Conservation (phyloP, 2,797 vertebrate species). For the Phalanger gymnotis region DNA sequence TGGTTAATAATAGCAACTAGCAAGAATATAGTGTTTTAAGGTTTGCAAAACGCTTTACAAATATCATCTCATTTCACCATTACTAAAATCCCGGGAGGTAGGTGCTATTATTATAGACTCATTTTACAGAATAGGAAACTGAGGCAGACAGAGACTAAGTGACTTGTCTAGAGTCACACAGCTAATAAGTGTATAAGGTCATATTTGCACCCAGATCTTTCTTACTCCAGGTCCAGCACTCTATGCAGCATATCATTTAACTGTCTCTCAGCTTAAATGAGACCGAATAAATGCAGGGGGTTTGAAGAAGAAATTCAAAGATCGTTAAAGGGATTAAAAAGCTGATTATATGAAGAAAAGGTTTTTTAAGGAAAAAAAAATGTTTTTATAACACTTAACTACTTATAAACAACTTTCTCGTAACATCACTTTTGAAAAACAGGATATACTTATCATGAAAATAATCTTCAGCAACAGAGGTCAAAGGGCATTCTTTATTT, state of each 20-base stretch:
- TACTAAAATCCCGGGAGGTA: background rate
- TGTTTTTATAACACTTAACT: background rate
- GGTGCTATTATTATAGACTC: background rate
- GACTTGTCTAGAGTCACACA: background rate
- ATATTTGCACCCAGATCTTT: background rate
- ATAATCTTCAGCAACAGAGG: background rate
- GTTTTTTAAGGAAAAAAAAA: background rate
- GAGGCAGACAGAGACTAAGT: background rate
- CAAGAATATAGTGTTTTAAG: background rate
- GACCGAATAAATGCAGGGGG: background rate
- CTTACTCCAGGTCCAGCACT: background rate
- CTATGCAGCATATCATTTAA: background rate
- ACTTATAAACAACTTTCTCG: background rate
- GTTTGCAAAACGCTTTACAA: background rate
- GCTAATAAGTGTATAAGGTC: background rate
- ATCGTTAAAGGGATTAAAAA: background rate
- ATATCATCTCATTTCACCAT: background rate
- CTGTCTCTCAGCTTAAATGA: background rate
- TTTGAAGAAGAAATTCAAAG: background rate
- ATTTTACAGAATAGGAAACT: background rate
- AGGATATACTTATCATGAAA: background rate
- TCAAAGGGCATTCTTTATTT: background rate
- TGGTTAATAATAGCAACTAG: background rate
- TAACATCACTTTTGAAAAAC: background rate
- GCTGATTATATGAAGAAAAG: background rate